Conservation (phyloP, 2,797 vertebrate genomes). For the Lepilemur septentrionalis region DNA sequence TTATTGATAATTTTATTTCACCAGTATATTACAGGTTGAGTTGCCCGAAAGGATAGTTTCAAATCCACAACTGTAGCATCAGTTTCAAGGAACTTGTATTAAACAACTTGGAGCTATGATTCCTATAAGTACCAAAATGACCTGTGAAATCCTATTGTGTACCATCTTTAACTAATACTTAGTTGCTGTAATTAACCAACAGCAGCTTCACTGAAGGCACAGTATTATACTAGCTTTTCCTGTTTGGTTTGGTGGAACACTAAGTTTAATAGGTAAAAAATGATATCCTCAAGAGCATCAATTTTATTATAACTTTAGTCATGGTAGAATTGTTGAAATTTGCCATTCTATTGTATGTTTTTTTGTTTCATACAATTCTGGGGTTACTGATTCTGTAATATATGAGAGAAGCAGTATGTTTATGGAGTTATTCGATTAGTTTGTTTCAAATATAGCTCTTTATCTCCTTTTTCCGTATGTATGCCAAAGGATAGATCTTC, state of each 20-base stretch:
- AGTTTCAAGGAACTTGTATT: slow-evolving; percentile 20
- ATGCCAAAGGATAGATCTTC: slow-evolving; percentile 15
- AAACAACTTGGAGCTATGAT: slow-evolving; percentile 10
- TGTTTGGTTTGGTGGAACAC: background rate
- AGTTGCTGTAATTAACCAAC: slow-evolving; percentile 35
- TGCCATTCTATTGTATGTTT: background rate
- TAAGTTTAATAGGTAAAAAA: background rate
- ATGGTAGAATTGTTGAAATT: background rate
- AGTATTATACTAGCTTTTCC: background rate
- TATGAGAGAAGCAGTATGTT: background rate
- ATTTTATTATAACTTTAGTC: background rate
- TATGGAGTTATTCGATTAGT: background rate
- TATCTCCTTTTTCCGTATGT: background rate
- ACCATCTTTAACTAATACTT: slow-evolving; percentile 15
- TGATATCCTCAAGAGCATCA: background rate
- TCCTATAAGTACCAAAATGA: slow-evolving; percentile 10
- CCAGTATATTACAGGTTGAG: background rate
- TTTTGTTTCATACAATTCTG: background rate
- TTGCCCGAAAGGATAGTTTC: slow-evolving; percentile 37
- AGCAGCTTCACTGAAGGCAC: slow-evolving; percentile 3
- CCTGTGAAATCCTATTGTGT: slow-evolving; percentile 10
- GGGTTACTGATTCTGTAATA: background rate
- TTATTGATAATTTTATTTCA: slow-evolving; percentile 48
- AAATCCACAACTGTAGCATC: background rate
- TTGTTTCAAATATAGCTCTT: background rate